Conservation (phyloP, 1,140 invertebrate species). For the Microplitis mediator region DNA sequence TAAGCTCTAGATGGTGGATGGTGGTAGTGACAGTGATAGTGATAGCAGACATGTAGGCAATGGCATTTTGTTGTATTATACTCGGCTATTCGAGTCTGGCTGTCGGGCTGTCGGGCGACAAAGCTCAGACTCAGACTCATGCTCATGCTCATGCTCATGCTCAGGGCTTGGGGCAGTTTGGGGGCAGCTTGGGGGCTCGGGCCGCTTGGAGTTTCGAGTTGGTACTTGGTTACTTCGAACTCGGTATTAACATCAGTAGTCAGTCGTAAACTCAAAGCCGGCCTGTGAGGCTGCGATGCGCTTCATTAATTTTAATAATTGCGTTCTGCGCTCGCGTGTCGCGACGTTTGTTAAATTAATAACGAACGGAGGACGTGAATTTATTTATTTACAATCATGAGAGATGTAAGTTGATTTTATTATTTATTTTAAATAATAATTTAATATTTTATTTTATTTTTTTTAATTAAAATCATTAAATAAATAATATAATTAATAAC, state of each 20-base stretch:
- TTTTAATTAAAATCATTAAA: background rate
- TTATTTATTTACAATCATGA: constrained; percentile 43
- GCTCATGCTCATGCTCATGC: no score
- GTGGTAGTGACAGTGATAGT: no score
- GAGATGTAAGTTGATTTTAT: constrained; percentile 43
- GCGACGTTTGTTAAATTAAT: constrained; percentile 16
- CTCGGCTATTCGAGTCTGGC: no score
- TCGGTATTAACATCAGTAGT: constrained; percentile 32
- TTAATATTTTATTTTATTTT: background rate
- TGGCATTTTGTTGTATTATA: no score
- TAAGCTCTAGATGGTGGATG: no score
- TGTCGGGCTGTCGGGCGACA: no score
- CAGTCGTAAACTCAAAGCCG: constrained; percentile 54
- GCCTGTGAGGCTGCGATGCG: constrained; percentile 52
- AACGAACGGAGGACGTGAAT: constrained; percentile 41
- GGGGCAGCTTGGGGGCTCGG: background rate
- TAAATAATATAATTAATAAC: background rate
- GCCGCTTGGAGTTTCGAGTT: background rate
- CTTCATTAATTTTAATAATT: constrained; percentile 40
- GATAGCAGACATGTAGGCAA: no score
- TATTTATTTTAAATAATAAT: background rate
- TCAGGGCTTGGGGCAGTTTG: no score
- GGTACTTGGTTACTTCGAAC: constrained; percentile 27
- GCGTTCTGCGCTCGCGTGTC: constrained; percentile 30
- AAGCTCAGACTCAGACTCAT: no score